These are phyloP conservation scores for Smittia sp. DNA, from an alignment of 2,888 invertebrate genomes.

Conservation along the genomic window DNA sequence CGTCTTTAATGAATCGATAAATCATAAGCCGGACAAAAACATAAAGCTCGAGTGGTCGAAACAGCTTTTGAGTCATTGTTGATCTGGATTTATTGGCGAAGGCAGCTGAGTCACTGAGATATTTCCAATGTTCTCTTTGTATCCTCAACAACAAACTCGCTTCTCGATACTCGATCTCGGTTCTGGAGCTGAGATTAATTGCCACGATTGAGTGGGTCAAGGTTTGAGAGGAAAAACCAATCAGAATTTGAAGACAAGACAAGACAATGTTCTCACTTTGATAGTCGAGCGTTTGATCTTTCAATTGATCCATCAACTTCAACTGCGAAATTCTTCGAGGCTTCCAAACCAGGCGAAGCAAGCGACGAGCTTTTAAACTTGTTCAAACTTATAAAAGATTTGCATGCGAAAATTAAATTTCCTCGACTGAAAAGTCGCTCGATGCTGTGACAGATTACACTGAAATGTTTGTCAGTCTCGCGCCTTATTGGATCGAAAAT, in stretches of 20 bases:
- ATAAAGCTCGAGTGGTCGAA: neutral
- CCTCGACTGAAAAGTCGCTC: neutral
- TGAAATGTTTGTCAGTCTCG: neutral
- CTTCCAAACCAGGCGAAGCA: neutral
- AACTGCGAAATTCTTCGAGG: too few relatives aligned
- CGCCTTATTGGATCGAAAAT: conserved; percentile 9
- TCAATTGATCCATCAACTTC: neutral
- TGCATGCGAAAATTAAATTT: too few relatives aligned
- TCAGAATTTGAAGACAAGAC: neutral
- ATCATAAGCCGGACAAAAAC: conserved; percentile 12
- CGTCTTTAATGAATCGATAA: conserved; percentile 28
- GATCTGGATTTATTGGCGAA: neutral
- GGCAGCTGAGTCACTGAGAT: conserved; percentile 8
- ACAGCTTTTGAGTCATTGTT: conserved; percentile 4
- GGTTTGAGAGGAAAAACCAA: neutral
- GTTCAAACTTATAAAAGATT: too few relatives aligned
- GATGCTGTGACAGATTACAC: conserved; percentile 14
- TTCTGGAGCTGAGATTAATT: too few relatives aligned
- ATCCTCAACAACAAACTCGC: neutral
- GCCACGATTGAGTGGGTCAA: neutral
- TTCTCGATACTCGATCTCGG: too few relatives aligned
- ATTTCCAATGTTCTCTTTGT: neutral
- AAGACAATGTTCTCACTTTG: neutral
- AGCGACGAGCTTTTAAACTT: neutral
- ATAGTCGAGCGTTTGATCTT: neutral